A percentile compares a stretch with the other conserved stretches of the same genome.
Conservation (phyloP, 2,113 vertebrate species). For the Chaetura pelagica region DNA sequence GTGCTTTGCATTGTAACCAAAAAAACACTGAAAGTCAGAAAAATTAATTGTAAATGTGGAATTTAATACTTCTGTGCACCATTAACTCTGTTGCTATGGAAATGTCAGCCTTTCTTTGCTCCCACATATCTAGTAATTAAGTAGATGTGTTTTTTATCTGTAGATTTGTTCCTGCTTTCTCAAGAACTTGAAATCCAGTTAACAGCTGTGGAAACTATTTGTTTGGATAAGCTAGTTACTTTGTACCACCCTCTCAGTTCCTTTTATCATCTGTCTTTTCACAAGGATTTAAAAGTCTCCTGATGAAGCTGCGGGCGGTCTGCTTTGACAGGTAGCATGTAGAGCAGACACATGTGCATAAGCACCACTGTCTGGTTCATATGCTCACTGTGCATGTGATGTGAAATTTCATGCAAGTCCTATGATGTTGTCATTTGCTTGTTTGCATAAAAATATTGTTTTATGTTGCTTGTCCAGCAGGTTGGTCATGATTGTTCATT, state of each 20-base stretch:
- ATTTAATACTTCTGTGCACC: constrained; percentile 6
- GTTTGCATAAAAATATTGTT: not conserved
- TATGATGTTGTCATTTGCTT: not conserved
- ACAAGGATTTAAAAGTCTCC: constrained; percentile 2
- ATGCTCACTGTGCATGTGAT: not conserved
- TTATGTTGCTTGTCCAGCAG: not conserved
- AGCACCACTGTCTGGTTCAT: not conserved
- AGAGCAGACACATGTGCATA: not conserved
- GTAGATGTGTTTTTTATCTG: not conserved
- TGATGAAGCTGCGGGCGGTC: not conserved
- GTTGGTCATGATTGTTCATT: not conserved
- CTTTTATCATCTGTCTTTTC: constrained; percentile 19
- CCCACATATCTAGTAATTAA: constrained; percentile 35
- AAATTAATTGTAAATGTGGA: constrained; percentile 8
- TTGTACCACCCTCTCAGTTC: constrained; percentile 16
- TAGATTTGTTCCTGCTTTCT: constrained; percentile 31
- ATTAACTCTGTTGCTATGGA: constrained; percentile 42
- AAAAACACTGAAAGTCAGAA: not conserved
- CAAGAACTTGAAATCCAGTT: not conserved
- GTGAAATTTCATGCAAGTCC: not conserved
- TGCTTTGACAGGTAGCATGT: not conserved
- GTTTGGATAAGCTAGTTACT: constrained; percentile 40
- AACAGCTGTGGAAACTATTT: constrained; percentile 19
- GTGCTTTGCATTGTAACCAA: not conserved
- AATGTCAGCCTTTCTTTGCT: constrained; percentile 34